A percentile compares a stretch with the other conserved stretches of the same genome.
These are phyloP conservation scores for Phenganax stokvisi DNA, from an alignment of 92 coral and sea anemone genomes.

Conservation along the genomic window DNA sequence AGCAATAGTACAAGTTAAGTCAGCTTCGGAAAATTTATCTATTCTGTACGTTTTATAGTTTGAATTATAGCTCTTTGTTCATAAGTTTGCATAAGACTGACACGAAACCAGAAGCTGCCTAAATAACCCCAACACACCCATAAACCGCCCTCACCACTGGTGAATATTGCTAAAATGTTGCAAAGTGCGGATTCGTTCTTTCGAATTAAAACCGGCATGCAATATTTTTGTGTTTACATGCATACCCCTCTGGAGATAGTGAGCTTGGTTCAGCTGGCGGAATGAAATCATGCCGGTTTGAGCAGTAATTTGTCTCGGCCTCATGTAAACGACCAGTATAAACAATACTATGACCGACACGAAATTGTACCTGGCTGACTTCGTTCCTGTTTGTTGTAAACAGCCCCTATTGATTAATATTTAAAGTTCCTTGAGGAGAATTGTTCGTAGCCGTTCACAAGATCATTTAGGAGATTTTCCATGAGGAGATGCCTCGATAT, in stretches of 20 bases:
- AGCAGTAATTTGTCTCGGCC: neutral
- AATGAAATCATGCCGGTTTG: neutral
- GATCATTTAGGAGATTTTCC: no score
- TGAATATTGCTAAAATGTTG: neutral
- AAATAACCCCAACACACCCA: neutral
- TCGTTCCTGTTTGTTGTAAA: slow-evolving; percentile 18
- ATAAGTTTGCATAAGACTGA: neutral
- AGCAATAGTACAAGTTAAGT: neutral
- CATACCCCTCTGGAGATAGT: neutral
- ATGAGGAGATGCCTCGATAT: no score
- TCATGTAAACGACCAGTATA: slow-evolving; percentile 5
- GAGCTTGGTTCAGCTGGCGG: neutral
- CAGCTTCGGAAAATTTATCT: neutral
- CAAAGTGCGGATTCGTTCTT: neutral
- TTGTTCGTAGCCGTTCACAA: no score
- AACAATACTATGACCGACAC: neutral
- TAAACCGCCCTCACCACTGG: neutral
- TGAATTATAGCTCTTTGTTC: neutral
- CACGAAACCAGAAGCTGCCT: neutral
- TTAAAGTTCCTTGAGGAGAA: no score
- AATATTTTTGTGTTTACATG: neutral
- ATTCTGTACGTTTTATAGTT: neutral
- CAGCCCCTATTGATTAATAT: neutral
- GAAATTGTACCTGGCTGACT: neutral
- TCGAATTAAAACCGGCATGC: neutral